Evolutionary conservation across 1,140 invertebrate genomes (phyloP).

Genomic region (Hesperophylax magnus): DNA sequence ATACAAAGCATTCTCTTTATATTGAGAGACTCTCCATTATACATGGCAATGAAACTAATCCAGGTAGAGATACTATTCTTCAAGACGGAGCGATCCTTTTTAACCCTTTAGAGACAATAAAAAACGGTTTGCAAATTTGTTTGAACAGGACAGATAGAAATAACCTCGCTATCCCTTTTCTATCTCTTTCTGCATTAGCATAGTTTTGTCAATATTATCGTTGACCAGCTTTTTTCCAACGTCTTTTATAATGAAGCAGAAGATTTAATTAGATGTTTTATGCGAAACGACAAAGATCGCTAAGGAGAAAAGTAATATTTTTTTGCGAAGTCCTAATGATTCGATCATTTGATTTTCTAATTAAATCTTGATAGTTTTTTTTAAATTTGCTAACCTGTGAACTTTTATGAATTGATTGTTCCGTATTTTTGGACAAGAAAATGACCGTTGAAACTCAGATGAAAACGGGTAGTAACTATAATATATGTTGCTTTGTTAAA

Average conservation of each 20-base stretch:
- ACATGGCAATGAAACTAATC: conserved; percentile 5
- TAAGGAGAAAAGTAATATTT: too few relatives aligned
- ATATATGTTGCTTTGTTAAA: too few relatives aligned
- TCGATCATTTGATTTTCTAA: too few relatives aligned
- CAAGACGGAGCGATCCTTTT: conserved; percentile 32
- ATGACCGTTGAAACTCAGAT: too few relatives aligned
- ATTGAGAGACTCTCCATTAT: neutral
- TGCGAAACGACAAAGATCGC: too few relatives aligned
- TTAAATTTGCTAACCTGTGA: too few relatives aligned
- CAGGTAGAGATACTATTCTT: conserved; percentile 39
- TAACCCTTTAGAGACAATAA: conserved; percentile 44
- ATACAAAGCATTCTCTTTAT: conserved; percentile 6
- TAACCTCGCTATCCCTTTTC: neutral
- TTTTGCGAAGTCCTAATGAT: too few relatives aligned
- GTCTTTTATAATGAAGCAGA: neutral
- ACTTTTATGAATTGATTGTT: too few relatives aligned
- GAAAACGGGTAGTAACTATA: too few relatives aligned
- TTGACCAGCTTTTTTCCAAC: conserved; percentile 13
- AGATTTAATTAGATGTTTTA: too few relatives aligned
- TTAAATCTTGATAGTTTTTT: too few relatives aligned
- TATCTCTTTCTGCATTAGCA: conserved; percentile 24
- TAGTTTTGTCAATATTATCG: conserved; percentile 19
- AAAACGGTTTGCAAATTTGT: conserved; percentile 42
- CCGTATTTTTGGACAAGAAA: too few relatives aligned
- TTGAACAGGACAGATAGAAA: conserved; percentile 22